Evolutionary conservation across 2,797 vertebrate species (phyloP).

Genomic region (Setipinna tenuifilis): DNA sequence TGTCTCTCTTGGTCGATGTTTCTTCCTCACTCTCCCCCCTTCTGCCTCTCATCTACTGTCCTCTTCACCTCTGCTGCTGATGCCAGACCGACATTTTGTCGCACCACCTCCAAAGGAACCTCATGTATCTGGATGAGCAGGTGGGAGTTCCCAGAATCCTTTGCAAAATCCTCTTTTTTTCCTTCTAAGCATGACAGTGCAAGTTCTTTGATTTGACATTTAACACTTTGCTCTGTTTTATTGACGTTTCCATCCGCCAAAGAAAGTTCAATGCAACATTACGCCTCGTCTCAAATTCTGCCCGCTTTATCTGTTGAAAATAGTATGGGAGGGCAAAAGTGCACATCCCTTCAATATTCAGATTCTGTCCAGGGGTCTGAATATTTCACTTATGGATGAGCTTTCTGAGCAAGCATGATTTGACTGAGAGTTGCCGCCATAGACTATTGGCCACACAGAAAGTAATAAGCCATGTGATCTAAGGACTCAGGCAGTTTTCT

Average conservation of each 20-base stretch:
- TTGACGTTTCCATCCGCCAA: neutral
- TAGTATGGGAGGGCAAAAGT: neutral
- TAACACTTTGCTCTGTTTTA: neutral
- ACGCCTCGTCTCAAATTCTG: neutral
- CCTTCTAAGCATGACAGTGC: neutral
- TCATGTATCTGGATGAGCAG: slow-evolving; percentile 96
- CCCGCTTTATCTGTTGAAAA: neutral
- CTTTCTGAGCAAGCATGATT: neutral
- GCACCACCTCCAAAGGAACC: slow-evolving; percentile 97
- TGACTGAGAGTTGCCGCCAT: neutral
- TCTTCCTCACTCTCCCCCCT: slow-evolving; percentile 62
- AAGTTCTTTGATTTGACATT: neutral
- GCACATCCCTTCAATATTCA: neutral
- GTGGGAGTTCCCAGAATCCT: slow-evolving; percentile 76
- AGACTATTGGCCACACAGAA: neutral
- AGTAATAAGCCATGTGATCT: neutral
- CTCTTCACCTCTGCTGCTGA: slow-evolving; percentile 69
- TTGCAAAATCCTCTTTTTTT: slow-evolving; percentile 21
- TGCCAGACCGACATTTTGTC: slow-evolving; percentile 95
- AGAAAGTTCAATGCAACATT: neutral
- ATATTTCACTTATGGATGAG: neutral
- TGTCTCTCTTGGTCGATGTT: slow-evolving; percentile 57
- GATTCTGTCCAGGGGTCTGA: neutral
- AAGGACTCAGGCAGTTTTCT: neutral
- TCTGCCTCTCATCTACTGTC: slow-evolving; percentile 76